A percentile compares a stretch with the other conserved stretches of the same genome.
Evolutionary conservation across 2,797 vertebrate genomes (phyloP).

Genomic region (Toxotes lorentzi): DNA sequence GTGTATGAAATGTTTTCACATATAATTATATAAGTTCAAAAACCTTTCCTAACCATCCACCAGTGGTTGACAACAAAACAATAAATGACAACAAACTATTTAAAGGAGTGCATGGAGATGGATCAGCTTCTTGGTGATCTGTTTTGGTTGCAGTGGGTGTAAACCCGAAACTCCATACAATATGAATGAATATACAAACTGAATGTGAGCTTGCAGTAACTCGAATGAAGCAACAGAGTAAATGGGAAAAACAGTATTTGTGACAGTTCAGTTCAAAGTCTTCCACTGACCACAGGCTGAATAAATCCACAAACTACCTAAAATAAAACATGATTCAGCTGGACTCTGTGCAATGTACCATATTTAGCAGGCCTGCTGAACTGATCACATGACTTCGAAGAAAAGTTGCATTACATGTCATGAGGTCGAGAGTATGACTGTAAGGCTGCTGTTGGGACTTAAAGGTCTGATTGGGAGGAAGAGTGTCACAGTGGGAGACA

Average conservation of each 20-base stretch:
- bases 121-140: conserved; percentile 20
- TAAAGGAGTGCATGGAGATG: not conserved
- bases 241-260: not conserved
- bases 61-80: not conserved
- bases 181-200: not conserved
- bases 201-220: not conserved
- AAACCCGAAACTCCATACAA: not conserved
- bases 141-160: conserved; percentile 9
- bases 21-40: not conserved
- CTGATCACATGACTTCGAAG: conserved; percentile 39
- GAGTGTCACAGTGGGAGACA: conserved; percentile 66
- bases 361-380: conserved; percentile 12
- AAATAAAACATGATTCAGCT: conserved; percentile 28
- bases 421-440: conserved; percentile 45
- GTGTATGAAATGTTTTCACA: conserved; percentile 6
- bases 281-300: not conserved
- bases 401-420: conserved; percentile 27
- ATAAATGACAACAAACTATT: not conserved
- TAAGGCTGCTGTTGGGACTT: conserved; percentile 65
- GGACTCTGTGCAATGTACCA: conserved; percentile 14
- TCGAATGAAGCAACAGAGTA: not conserved
- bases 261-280: not conserved
- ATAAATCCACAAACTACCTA: conserved; percentile 18
- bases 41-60: not conserved
- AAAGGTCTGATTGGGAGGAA: conserved; percentile 59